phyloP scores from a whole-genome alignment of 1,140 invertebrate genomes.

The Dreissena rostriformis region DNA sequence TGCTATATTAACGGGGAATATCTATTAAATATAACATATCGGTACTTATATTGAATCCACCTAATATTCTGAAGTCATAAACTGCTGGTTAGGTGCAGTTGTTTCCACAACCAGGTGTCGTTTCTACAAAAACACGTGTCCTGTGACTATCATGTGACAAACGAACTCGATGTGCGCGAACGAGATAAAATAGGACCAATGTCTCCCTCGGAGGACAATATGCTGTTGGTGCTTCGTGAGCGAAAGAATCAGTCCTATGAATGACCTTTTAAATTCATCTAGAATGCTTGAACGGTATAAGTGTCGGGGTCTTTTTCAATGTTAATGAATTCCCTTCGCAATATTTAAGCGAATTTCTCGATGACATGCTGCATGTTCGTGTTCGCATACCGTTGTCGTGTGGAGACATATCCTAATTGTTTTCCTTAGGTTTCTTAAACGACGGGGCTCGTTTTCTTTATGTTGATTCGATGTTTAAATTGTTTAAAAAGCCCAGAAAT shows the following conservation, averaged over 20 bases:
- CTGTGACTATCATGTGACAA: conserved; percentile 10
- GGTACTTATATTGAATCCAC: conserved; percentile 90
- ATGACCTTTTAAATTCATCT: conserved; percentile 94
- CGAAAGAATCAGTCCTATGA: conserved; percentile 95
- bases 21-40: conserved; percentile 64
- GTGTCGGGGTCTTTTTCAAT: conserved; percentile 85
- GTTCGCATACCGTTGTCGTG: conserved; percentile 67
- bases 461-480: conserved; percentile 52
- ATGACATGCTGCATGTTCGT: conserved; percentile 70
- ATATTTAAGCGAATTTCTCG: conserved; percentile 64
- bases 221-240: conserved; percentile 84
- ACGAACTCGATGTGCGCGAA: conserved; percentile 2
- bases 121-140: neutral
- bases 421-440: conserved; percentile 65
- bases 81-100: conserved; percentile 93
- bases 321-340: conserved; percentile 55
- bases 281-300: conserved; percentile 93
- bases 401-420: conserved; percentile 55
- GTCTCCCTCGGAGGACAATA: conserved; percentile 84
- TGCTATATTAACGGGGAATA: too few species aligned
- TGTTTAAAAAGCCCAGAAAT: conserved; percentile 18
- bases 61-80: conserved; percentile 97
- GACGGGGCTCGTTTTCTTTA: conserved; percentile 64
- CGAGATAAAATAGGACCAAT: conserved; percentile 1
- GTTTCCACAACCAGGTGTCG: conserved; percentile 84